A percentile compares a stretch with the other conserved stretches of the same genome.
Conservation (phyloP, 2,113 vertebrate species). For the Marcusenius ussheri region DNA sequence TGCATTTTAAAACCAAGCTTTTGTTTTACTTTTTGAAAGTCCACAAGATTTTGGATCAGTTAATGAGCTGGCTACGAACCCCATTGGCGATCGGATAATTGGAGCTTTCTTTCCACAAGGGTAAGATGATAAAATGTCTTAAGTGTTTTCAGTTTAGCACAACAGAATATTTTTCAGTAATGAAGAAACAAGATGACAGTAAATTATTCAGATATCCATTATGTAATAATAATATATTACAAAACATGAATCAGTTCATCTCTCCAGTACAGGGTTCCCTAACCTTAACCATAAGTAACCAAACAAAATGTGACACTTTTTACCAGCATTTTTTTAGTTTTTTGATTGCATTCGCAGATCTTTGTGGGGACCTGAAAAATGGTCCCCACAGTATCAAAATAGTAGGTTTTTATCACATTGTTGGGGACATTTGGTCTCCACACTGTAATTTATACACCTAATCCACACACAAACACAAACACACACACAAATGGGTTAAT, state of each 20-base stretch:
- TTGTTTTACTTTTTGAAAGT: constrained; percentile 38
- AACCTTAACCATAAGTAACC: too few relatives aligned
- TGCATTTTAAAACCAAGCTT: not conserved
- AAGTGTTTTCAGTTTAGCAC: not conserved
- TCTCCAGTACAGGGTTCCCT: not conserved
- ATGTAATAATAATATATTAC: not conserved
- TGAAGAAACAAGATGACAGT: not conserved
- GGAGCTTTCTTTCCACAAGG: constrained; percentile 62
- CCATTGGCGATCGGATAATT: constrained; percentile 67
- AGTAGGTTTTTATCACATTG: too few relatives aligned
- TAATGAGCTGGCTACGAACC: constrained; percentile 59
- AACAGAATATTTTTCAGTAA: not conserved
- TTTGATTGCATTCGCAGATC: too few relatives aligned
- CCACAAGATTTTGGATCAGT: constrained; percentile 57
- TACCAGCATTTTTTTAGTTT: too few relatives aligned
- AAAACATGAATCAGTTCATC: not conserved
- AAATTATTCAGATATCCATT: not conserved
- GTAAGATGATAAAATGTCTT: constrained; percentile 38
- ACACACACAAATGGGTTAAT: not conserved
- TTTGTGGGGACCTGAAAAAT: too few relatives aligned
- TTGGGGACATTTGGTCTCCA: too few relatives aligned
- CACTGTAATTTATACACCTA: too few relatives aligned
- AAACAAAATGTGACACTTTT: too few relatives aligned
- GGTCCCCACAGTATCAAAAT: too few relatives aligned
- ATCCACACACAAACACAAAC: too few relatives aligned